Percentiles rank a stretch among this genome's conserved stretches.
These are phyloP conservation scores for Spilogale gracilis DNA, from an alignment of 2,113 vertebrate species.

Conservation along the genomic window DNA sequence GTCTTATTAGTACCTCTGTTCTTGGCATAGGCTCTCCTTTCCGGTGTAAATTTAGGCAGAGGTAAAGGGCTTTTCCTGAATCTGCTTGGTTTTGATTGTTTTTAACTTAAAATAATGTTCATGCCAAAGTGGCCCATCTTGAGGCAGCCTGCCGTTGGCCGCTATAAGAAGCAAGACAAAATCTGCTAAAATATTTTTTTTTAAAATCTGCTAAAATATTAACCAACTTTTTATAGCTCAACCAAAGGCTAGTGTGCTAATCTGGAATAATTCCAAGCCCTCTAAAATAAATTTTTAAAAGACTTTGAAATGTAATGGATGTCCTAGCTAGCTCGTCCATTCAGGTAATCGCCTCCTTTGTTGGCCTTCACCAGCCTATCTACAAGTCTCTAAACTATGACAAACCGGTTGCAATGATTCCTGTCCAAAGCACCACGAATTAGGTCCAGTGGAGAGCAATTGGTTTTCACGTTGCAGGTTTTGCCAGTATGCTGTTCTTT, in stretches of 20 bases:
- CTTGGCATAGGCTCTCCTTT: not conserved
- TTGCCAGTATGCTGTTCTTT: not conserved
- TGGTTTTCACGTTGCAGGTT: too few relatives aligned
- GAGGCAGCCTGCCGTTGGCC: not conserved
- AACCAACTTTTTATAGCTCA: not conserved
- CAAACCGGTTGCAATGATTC: not conserved
- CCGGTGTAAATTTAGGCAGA: not conserved
- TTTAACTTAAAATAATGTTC: not conserved
- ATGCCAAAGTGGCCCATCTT: too few relatives aligned
- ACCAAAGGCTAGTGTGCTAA: not conserved
- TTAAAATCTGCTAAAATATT: not conserved
- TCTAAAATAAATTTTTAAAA: not conserved
- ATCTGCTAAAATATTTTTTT: not conserved
- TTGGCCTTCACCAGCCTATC: not conserved
- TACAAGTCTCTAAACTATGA: not conserved
- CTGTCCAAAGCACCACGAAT: not conserved
- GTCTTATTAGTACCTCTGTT: not conserved
- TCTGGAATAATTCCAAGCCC: not conserved
- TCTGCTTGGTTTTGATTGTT: not conserved
- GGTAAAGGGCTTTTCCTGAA: not conserved
- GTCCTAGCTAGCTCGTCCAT: not conserved
- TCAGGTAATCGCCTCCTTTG: not conserved
- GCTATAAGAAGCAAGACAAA: not conserved
- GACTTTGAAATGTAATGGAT: not conserved
- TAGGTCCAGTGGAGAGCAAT: accelerated